Conservation (phyloP, 2,888 invertebrate genomes). For the Dicyrtomina minuta region DNA sequence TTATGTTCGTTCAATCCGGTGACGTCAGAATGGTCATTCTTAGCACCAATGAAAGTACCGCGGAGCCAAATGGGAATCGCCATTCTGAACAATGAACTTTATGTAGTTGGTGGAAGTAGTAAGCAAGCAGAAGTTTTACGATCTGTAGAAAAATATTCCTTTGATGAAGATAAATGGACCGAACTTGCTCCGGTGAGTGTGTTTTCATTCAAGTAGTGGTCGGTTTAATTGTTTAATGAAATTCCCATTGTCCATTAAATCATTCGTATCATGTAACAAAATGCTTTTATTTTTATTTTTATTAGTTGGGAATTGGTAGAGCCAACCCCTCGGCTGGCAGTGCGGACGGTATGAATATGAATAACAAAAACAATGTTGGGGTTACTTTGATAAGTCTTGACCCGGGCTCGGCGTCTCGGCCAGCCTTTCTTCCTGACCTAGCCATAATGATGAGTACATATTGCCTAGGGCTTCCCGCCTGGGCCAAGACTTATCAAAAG, state of each 20-base stretch:
- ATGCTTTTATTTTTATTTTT: not conserved
- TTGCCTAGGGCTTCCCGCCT: no score
- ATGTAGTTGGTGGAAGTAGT: conserved; percentile 84
- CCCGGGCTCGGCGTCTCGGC: no score
- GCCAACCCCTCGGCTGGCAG: no score
- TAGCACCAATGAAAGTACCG: conserved; percentile 76
- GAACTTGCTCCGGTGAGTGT: conserved; percentile 71
- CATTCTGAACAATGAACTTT: conserved; percentile 69
- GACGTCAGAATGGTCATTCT: conserved; percentile 73
- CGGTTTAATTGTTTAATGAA: conserved; percentile 66
- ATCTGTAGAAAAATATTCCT: conserved; percentile 79
- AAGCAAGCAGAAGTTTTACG: conserved; percentile 75
- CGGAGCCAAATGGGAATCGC: conserved; percentile 88
- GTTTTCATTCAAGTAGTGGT: no score
- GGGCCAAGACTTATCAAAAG: no score
- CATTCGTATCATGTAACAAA: not conserved
- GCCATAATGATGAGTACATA: no score
- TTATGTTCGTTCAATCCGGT: conserved; percentile 78
- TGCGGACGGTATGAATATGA: no score
- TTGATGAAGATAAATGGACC: conserved; percentile 79
- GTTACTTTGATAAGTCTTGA: no score
- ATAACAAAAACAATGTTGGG: no score
- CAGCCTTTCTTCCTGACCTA: no score
- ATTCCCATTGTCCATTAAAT: conserved; percentile 6
- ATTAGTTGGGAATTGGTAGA: not conserved